Evolutionary conservation across 2,888 invertebrate genomes (phyloP).

Genomic region (Lasiommata megera): DNA sequence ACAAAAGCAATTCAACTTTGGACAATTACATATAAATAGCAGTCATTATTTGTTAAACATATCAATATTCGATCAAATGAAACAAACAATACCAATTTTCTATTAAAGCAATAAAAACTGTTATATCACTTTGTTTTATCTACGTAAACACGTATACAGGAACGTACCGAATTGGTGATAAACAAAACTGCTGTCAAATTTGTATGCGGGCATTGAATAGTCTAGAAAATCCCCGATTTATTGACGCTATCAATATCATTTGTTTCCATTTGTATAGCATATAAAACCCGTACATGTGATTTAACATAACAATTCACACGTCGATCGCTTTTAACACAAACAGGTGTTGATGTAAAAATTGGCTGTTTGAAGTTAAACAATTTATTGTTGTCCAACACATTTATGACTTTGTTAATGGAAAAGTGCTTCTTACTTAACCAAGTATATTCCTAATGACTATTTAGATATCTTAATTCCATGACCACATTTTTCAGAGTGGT

Average conservation of each 20-base stretch:
- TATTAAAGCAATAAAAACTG: not conserved
- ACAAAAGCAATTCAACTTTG: no score
- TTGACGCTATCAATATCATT: constrained; percentile 28
- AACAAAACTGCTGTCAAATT: constrained; percentile 2
- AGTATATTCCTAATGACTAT: not conserved
- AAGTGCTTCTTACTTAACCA: not conserved
- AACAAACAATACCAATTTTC: not conserved
- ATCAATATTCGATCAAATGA: not conserved
- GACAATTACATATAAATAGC: not conserved
- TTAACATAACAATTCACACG: constrained; percentile 59
- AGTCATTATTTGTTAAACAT: not conserved
- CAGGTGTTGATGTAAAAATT: constrained; percentile 58
- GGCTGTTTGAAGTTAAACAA: constrained; percentile 20
- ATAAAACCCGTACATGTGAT: constrained; percentile 39
- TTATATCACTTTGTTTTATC: not conserved
- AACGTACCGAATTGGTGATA: not conserved
- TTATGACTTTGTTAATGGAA: not conserved
- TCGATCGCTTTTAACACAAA: constrained; percentile 58
- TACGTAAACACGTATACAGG: not conserved
- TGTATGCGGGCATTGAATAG: constrained; percentile 14
- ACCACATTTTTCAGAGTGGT: no score
- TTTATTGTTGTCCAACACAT: not conserved
- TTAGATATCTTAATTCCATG: no score
- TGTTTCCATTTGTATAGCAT: constrained; percentile 36
- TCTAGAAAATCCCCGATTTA: constrained; percentile 24